Evolutionary conservation across 2,797 vertebrate species (phyloP), one percentile per base, ranked within the genome.

Genomic region (Aselliscus stoliczkanus): DNA sequence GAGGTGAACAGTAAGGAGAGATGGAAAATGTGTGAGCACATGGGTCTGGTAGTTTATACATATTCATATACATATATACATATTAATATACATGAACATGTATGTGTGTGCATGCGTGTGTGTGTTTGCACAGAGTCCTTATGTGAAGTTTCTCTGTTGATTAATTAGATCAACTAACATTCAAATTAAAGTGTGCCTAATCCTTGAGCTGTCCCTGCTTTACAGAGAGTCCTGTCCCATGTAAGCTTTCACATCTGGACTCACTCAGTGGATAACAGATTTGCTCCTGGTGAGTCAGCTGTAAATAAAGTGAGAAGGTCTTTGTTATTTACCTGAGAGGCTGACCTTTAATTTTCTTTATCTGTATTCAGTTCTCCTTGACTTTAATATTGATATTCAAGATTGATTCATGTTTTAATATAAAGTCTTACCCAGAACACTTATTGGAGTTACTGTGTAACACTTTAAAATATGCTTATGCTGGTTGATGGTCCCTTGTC

Each of bases 231-330:
- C 6, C 52, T 88, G 31, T 12, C 84, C 52, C 47, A 17, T n/a
- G 96, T 64, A 92, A 93, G 39, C 88, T 89, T 96, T 96, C 93
- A 96, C 82, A 34, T 5, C 89, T 31, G 91, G 85, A 79, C 81
- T 31, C 7, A 85, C 62, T 77, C 54, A 34, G 29, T 17, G 44
- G 58, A 90, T 93, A 83, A 95, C 79, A 97, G 93, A 98, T 94
- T 97, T 97, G 96, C 23, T 96, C 44, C 34, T 88, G 70, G 54
- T 67, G 76, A 92, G 65, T 4, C 39, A 93, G 2, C 10, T 92
- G 23, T 88, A 97, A 97, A 96, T 31, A 3, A 72, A 84, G 88
- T 82, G 88, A 80, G 54, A 88, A 83, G 20, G 69, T 93, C 69
- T 95, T 67, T 80, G 42, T 88, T 77, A 70, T 44, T 67, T 64